Evolutionary conservation across 2,888 invertebrate genomes (phyloP).

Genomic region (Eupithecia vulgata): DNA sequence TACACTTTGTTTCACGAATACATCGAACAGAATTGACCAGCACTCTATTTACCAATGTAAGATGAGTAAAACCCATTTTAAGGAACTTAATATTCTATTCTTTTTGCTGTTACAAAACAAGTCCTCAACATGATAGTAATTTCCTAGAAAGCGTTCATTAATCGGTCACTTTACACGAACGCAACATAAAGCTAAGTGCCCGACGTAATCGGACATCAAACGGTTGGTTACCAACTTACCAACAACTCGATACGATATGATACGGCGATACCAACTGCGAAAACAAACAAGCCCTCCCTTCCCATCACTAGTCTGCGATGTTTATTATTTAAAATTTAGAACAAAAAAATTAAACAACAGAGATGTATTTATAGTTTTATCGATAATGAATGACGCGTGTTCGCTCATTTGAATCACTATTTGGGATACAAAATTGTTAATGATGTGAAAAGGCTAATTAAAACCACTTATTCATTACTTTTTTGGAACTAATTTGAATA

Average conservation of each 20-base stretch:
- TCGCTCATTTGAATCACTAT: neutral
- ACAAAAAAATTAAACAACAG: slow-evolving; percentile 4
- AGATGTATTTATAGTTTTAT: slow-evolving; percentile 22
- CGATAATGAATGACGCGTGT: slow-evolving; percentile 16
- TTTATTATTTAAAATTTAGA: slow-evolving; percentile 45
- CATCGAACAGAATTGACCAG: neutral
- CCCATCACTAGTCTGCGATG: slow-evolving; percentile 56
- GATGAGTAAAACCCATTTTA: neutral
- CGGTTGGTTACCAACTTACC: slow-evolving; percentile 54
- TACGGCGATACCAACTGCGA: slow-evolving; percentile 57
- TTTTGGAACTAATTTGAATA: neutral
- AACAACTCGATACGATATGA: slow-evolving; percentile 54
- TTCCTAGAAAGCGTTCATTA: slow-evolving; percentile 59
- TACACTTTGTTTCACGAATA: neutral
- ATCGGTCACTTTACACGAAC: slow-evolving; percentile 65
- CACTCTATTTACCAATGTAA: neutral
- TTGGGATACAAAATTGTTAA: neutral
- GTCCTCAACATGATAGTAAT: neutral
- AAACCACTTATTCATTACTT: neutral
- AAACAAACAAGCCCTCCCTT: slow-evolving; percentile 60
- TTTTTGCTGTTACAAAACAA: neutral
- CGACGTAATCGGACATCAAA: slow-evolving; percentile 65
- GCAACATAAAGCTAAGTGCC: slow-evolving; percentile 63
- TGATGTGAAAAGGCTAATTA: neutral
- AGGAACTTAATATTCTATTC: neutral